Conservation (phyloP, 2,113 vertebrate genomes). For the Mungos mungo region DNA sequence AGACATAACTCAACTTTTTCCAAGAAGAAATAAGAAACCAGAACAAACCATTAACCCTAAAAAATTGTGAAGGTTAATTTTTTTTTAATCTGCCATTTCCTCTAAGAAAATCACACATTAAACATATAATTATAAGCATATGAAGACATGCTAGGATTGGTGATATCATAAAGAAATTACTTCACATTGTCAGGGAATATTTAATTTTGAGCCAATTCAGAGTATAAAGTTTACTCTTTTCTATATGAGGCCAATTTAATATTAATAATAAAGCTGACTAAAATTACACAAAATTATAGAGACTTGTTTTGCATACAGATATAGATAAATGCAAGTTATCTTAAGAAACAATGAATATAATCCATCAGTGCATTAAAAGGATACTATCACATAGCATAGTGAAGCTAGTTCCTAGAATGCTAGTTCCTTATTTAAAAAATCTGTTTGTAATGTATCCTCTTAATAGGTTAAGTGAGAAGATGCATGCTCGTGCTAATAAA, state of each 20-base stretch:
- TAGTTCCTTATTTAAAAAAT: not conserved
- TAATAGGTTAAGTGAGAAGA: not conserved
- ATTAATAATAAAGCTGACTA: not conserved
- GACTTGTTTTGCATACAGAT: not conserved
- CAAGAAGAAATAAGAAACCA: not conserved
- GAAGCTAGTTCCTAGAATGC: not conserved
- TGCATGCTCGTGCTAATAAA: not conserved
- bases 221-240: not conserved
- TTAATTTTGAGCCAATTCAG: not conserved
- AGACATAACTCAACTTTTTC: not conserved
- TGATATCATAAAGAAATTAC: not conserved
- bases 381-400: not conserved
- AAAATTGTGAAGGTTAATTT: not conserved
- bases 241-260: not conserved
- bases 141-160: not conserved
- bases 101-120: not conserved
- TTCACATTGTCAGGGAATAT: not conserved
- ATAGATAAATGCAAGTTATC: not conserved
- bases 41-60: not conserved
- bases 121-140: not conserved
- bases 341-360: not conserved
- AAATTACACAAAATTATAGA: not conserved
- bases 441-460: not conserved
- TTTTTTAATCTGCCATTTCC: not conserved
- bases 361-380: not conserved